Evolutionary conservation across 2,888 invertebrate genomes (phyloP).

Genomic region (Nipponacmea schrenckii): DNA sequence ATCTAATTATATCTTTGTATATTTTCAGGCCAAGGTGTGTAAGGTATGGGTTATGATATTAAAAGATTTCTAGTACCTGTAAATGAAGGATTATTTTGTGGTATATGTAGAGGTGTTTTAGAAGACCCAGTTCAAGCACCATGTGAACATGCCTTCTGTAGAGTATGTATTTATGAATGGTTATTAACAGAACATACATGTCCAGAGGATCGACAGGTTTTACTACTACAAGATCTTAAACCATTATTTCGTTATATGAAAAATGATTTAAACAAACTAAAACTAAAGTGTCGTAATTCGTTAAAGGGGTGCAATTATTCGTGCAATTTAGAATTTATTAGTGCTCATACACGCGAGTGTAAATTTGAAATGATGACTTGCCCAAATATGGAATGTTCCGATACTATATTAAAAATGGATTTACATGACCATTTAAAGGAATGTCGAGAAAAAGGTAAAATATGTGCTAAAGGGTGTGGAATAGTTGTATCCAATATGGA

Average conservation of each 20-base stretch:
- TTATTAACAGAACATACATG: conserved; percentile 53
- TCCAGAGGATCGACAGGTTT: conserved; percentile 53
- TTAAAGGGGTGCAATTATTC: conserved; percentile 44
- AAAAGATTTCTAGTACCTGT: conserved; percentile 49
- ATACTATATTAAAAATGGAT: conserved; percentile 32
- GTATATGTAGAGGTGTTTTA: conserved; percentile 57
- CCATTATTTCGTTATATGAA: conserved; percentile 54
- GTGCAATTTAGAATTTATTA: conserved; percentile 43
- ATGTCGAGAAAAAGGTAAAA: conserved; percentile 30
- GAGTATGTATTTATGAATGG: conserved; percentile 56
- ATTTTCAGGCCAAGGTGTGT: neutral
- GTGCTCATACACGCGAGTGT: conserved; percentile 47
- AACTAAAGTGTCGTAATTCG: conserved; percentile 45
- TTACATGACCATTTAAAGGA: conserved; percentile 38
- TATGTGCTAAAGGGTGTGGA: conserved; percentile 56
- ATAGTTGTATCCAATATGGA: conserved; percentile 36
- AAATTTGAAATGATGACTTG: conserved; percentile 39
- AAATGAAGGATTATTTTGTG: conserved; percentile 57
- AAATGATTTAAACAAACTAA: conserved; percentile 49
- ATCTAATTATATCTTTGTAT: neutral
- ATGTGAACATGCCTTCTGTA: conserved; percentile 61
- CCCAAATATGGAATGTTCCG: conserved; percentile 46
- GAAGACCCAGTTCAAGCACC: conserved; percentile 59
- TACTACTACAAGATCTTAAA: conserved; percentile 39
- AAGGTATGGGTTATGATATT: conserved; percentile 54